These are phyloP conservation scores for Rhodeus uyekii DNA, from an alignment of 2,797 vertebrate species.

Conservation along the genomic window DNA sequence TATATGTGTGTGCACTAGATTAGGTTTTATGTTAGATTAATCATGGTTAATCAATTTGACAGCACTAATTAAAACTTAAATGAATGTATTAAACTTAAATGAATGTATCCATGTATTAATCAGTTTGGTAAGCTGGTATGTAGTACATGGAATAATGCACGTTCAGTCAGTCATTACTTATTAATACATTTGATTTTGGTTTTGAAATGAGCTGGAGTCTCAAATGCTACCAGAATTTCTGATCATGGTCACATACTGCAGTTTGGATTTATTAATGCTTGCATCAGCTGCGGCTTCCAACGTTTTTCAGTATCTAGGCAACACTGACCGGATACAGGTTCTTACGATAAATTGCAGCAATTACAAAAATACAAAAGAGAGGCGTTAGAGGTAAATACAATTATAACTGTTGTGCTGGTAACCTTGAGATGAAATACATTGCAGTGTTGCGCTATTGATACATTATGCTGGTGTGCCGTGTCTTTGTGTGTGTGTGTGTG, in stretches of 20 bases:
- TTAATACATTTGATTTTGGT: neutral
- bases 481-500: too few relatives aligned
- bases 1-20: too few relatives aligned
- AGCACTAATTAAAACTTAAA: neutral
- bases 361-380: conserved; percentile 36
- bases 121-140: too few relatives aligned
- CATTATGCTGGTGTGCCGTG: neutral
- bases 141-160: neutral
- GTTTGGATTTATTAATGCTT: neutral
- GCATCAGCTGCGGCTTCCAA: conserved; percentile 1
- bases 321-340: conserved; percentile 24
- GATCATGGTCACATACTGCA: neutral
- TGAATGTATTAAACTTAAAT: neutral
- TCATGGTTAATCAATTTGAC: neutral
- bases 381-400: neutral
- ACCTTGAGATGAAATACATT: conserved; percentile 7
- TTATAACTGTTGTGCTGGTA: conserved; percentile 1
- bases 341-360: conserved; percentile 28
- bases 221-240: conserved; percentile 17
- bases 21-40: too few relatives aligned
- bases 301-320: conserved; percentile 25
- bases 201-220: neutral
- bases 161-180: neutral
- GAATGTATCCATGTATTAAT: too few relatives aligned
- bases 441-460: neutral